Percentiles rank a stretch among this genome's conserved stretches.
These are phyloP conservation scores for Oeneis ivallda DNA, from an alignment of 2,888 invertebrate species.

Conservation along the genomic window DNA sequence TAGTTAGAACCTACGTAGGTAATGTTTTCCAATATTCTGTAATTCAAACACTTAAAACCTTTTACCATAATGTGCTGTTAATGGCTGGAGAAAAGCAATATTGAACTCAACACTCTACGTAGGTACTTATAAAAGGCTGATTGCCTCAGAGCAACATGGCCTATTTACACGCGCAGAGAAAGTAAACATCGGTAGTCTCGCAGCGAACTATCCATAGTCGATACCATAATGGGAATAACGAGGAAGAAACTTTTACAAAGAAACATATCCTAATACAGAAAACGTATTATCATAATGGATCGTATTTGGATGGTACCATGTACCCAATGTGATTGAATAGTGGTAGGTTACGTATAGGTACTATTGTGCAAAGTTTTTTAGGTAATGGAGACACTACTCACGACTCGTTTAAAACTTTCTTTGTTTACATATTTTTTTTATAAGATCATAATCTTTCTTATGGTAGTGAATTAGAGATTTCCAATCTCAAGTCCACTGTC, in stretches of 20 bases:
- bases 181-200: conserved; percentile 50
- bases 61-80: conserved; percentile 20
- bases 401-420: not conserved
- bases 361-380: not conserved
- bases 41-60: conserved; percentile 17
- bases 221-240: conserved; percentile 51
- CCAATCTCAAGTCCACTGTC: too few species aligned
- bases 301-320: conserved; percentile 38
- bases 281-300: conserved; percentile 51
- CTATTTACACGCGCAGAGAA: conserved; percentile 56
- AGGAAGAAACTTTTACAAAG: conserved; percentile 47
- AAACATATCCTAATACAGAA: conserved; percentile 50
- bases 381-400: not conserved
- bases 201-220: conserved; percentile 37
- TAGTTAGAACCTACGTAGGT: not conserved
- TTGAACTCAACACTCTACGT: conserved; percentile 21
- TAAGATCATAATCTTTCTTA: too few species aligned
- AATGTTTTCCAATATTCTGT: not conserved
- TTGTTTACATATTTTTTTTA: not conserved
- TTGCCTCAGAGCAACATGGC: conserved; percentile 42
- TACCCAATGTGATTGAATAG: conserved; percentile 47
- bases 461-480: too few species aligned
- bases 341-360: conserved; percentile 30
- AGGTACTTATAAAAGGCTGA: conserved; percentile 4
- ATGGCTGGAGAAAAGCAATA: conserved; percentile 25